These are phyloP conservation scores for Nymphicus hollandicus DNA, from an alignment of 2,113 vertebrate genomes.

Conservation along the genomic window DNA sequence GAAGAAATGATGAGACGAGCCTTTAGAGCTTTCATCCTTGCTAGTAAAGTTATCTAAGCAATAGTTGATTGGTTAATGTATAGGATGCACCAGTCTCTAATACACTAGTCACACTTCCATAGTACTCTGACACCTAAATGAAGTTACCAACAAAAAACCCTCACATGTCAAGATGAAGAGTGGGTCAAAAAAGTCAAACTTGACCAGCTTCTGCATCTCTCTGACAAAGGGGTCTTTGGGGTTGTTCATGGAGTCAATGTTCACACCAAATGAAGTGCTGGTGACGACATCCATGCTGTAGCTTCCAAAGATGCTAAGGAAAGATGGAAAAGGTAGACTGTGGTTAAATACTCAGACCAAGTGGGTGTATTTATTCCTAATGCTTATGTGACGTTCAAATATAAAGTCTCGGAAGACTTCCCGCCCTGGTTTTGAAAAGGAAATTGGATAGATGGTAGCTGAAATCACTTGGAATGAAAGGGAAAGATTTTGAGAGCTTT, in stretches of 20 bases:
- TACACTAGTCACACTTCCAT: rapidly evolving
- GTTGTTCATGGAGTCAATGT: constrained; percentile 84
- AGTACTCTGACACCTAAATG: neutral
- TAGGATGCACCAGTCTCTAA: neutral
- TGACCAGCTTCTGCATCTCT: constrained; percentile 75
- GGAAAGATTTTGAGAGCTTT: neutral
- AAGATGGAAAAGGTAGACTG: neutral
- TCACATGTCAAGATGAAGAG: constrained; percentile 62
- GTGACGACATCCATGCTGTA: constrained; percentile 86
- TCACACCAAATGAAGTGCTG: constrained; percentile 84
- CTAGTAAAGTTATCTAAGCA: neutral
- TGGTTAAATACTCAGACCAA: neutral
- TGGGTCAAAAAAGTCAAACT: constrained; percentile 70
- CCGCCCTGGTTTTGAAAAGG: neutral
- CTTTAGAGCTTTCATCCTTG: neutral
- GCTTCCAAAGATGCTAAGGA: constrained; percentile 78
- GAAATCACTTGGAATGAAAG: neutral
- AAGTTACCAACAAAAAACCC: neutral
- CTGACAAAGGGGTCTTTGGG: constrained; percentile 83
- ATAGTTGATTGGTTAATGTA: neutral
- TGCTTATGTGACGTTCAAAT: neutral
- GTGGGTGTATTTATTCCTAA: neutral
- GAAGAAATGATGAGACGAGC: neutral
- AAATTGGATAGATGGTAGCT: neutral
- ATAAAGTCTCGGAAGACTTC: neutral